These are phyloP conservation scores for Tokudaia muenninki DNA, from an alignment of 2,797 vertebrate species.

Conservation along the genomic window DNA sequence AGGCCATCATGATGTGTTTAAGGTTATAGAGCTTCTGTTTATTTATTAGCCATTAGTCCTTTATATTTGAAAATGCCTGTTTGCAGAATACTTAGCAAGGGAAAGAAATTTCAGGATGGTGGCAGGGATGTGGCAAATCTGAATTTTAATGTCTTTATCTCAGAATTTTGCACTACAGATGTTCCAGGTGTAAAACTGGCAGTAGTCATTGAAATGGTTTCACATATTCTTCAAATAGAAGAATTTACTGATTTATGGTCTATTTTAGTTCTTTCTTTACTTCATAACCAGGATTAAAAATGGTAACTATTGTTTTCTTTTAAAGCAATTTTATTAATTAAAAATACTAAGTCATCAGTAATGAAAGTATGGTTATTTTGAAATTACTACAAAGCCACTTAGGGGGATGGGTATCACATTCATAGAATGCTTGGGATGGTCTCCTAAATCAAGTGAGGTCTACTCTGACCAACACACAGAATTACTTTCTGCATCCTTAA, in stretches of 20 bases:
- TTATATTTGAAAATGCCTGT: background rate
- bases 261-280: background rate
- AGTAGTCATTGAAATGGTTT: background rate
- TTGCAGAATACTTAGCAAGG: background rate
- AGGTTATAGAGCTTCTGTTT: background rate
- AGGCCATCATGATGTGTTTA: background rate
- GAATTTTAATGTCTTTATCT: background rate
- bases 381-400: background rate
- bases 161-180: background rate
- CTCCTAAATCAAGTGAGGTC: background rate
- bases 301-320: background rate
- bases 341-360: background rate
- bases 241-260: background rate
- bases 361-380: background rate
- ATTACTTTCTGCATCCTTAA: conserved; percentile 23
- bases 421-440: background rate
- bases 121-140: background rate
- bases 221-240: background rate
- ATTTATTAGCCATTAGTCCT: background rate
- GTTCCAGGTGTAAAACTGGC: background rate
- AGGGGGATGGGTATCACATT: background rate
- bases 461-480: background rate
- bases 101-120: background rate
- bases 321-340: conserved; percentile 9
- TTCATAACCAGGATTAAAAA: background rate